A percentile compares a stretch with the other conserved stretches of the same genome.
phyloP scores from a whole-genome alignment of 2,888 invertebrate genomes.

The Crossocerus cetratus region DNA sequence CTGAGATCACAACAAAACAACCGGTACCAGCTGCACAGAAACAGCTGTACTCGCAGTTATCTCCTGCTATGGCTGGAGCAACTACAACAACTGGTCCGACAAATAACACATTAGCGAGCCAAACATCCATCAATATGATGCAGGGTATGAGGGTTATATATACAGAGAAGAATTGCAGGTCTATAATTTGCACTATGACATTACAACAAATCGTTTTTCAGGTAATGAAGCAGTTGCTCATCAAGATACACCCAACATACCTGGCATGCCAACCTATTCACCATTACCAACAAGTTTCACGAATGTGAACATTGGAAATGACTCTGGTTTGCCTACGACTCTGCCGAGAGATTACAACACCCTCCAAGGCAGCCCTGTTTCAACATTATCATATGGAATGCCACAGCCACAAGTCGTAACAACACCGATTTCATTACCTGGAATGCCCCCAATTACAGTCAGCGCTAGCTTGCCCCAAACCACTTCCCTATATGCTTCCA shows the following conservation, averaged over 20 bases:
- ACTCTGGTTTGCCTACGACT: conserved; percentile 17
- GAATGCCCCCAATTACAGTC: conserved; percentile 89
- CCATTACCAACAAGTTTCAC: conserved; percentile 56
- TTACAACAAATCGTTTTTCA: conserved; percentile 18
- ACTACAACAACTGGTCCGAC: conserved; percentile 68
- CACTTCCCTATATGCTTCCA: conserved; percentile 65
- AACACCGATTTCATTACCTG: conserved; percentile 85
- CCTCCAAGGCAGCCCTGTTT: conserved; percentile 61
- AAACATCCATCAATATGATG: conserved; percentile 49
- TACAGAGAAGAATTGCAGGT: neutral
- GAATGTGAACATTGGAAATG: conserved; percentile 25
- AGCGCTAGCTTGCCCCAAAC: conserved; percentile 83
- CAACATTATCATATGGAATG: conserved; percentile 68
- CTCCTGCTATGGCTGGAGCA: conserved; percentile 79
- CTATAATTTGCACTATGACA: no score
- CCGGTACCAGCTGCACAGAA: conserved; percentile 49
- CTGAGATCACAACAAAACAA: conserved; percentile 41
- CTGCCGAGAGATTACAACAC: conserved; percentile 53
- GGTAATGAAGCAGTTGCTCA: conserved; percentile 44
- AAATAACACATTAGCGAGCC: conserved; percentile 59
- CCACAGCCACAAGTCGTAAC: conserved; percentile 77
- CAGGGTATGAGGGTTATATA: conserved; percentile 55
- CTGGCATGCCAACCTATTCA: conserved; percentile 71
- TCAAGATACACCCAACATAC: conserved; percentile 69
- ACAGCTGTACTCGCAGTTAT: conserved; percentile 60